These are phyloP conservation scores for Channa striata DNA, from an alignment of 2,797 vertebrate genomes.

Conservation along the genomic window DNA sequence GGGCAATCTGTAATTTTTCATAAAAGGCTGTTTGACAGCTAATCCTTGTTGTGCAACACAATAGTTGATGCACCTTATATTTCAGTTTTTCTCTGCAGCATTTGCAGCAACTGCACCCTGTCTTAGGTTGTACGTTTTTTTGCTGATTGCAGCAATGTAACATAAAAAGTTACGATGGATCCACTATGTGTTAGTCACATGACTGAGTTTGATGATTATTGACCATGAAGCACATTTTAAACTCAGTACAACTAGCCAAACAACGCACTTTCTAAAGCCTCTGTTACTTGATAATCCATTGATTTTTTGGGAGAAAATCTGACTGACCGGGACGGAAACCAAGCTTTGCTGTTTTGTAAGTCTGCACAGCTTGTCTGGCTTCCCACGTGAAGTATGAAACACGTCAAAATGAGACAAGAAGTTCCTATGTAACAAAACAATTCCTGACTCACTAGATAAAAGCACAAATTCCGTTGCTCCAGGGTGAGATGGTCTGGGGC, in stretches of 20 bases:
- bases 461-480: neutral
- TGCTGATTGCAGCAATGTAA: neutral
- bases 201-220: neutral
- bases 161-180: neutral
- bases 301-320: constrained; percentile 6
- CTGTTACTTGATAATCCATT: neutral
- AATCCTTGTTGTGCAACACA: neutral
- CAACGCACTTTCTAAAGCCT: too few relatives aligned
- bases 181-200: too few relatives aligned
- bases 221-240: constrained; percentile 1
- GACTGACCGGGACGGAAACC: neutral
- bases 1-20: neutral
- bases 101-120: neutral
- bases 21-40: constrained; percentile 1
- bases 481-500: neutral
- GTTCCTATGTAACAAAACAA: neutral
- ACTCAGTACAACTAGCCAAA: too few relatives aligned
- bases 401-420: neutral
- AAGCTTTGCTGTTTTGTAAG: neutral
- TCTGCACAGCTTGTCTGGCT: neutral
- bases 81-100: neutral
- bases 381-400: neutral
- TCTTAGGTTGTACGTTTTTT: neutral
- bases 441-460: constrained; percentile 6
- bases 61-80: neutral